phyloP scores from a whole-genome alignment of 2,113 vertebrate genomes.

The Seriola quinqueradiata region DNA sequence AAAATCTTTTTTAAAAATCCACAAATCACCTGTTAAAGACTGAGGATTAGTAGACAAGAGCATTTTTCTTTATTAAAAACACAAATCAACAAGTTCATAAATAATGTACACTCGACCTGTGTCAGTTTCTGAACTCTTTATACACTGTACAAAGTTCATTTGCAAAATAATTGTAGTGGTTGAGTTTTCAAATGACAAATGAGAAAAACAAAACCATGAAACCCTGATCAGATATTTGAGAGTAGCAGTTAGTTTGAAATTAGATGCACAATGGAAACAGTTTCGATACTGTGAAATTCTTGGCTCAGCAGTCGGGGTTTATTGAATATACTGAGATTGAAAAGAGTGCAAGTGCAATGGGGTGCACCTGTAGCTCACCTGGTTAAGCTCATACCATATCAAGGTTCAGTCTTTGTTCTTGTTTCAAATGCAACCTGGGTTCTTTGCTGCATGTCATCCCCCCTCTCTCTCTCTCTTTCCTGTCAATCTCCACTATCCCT shows the following conservation, averaged over 20 bases:
- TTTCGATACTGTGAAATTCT: not conserved
- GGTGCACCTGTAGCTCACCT: too few species aligned
- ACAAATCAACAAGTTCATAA: slow-evolving; percentile 49
- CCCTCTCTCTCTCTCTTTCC: too few species aligned
- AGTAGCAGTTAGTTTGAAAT: not conserved
- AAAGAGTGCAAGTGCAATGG: not conserved
- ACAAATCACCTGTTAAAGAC: not conserved
- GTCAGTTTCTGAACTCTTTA: slow-evolving; percentile 25
- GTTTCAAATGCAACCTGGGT: too few species aligned
- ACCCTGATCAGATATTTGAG: not conserved
- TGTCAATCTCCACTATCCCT: too few species aligned
- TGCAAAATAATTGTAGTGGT: slow-evolving; percentile 43
- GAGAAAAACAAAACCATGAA: slow-evolving; percentile 15
- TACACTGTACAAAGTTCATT: slow-evolving; percentile 63
- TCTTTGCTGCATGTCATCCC: too few species aligned
- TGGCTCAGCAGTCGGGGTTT: slow-evolving; percentile 12
- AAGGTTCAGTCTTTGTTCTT: too few species aligned
- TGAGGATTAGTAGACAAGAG: slow-evolving; percentile 1
- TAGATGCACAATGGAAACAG: not conserved
- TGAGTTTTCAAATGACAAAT: slow-evolving; percentile 16
- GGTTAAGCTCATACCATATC: too few species aligned
- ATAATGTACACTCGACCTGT: slow-evolving; percentile 47
- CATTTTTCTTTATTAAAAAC: slow-evolving; percentile 61
- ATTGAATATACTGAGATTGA: not conserved
- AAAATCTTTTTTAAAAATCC: not conserved